A percentile compares a stretch with the other conserved stretches of the same genome.
phyloP scores from a whole-genome alignment of 2,797 vertebrate genomes.

The Menidia menidia region DNA sequence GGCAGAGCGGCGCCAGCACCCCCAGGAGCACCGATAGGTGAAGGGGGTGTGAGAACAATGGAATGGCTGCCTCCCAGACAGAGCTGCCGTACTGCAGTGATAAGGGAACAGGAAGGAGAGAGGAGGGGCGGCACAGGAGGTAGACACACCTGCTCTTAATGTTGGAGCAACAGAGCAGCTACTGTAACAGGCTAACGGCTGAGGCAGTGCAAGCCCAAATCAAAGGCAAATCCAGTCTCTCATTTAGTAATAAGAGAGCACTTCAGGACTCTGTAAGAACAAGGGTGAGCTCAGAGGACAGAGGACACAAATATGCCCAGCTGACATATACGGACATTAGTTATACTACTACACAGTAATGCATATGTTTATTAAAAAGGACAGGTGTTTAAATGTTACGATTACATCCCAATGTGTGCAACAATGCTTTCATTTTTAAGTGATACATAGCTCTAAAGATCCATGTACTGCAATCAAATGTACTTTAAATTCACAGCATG shows the following conservation, averaged over 20 bases:
- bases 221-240: constrained; percentile 28
- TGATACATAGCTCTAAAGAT: neutral
- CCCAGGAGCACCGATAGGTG: constrained; percentile 64
- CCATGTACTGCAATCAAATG: neutral
- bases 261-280: constrained; percentile 55
- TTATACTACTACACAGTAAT: constrained; percentile 19
- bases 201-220: constrained; percentile 29
- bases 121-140: constrained; percentile 50
- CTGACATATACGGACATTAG: constrained; percentile 41
- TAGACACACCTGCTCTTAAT: constrained; percentile 74
- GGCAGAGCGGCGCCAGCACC: constrained; percentile 57
- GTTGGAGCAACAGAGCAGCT: constrained; percentile 61
- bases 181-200: constrained; percentile 35
- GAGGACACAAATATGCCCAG: constrained; percentile 26
- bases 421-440: neutral
- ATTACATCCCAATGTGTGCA: neutral
- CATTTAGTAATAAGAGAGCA: constrained; percentile 56
- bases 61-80: constrained; percentile 77
- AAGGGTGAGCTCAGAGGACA: constrained; percentile 34
- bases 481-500: neutral
- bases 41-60: constrained; percentile 74
- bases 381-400: neutral
- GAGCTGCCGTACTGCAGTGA: constrained; percentile 77
- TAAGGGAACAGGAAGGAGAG: constrained; percentile 68
- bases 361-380: constrained; percentile 19